Evolutionary conservation across 2,888 invertebrate genomes (phyloP), one percentile per base, ranked within the genome.

Genomic region (Harmothoe impar): DNA sequence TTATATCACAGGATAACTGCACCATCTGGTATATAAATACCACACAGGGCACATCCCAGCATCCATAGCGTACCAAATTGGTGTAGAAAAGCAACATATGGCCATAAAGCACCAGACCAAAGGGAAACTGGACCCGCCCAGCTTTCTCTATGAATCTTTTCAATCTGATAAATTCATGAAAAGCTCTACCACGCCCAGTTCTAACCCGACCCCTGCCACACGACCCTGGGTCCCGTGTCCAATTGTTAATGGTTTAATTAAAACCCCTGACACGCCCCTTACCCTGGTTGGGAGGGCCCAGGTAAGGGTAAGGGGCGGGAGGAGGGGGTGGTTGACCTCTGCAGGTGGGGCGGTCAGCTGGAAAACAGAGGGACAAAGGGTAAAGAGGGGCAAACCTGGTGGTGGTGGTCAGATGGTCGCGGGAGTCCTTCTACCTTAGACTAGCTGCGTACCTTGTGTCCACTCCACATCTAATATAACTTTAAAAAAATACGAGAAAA

Each of bases 171-270:
- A 62, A 62, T n/a, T 20, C 3, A n/a, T 62, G 62, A 62, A 62
- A 62, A 62, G 62, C 20, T 62, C 62, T 5, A n/a, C 62, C 62
- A 62, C 62, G 62, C 62, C 62, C 62, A n/a, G 15, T 62, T n/a
- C 62, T 15, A n/a, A 15, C 62, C 3, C 23, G 3, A 62, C n/a
- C 62, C n/a, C 23, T 62, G 62, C n/a, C 62, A 62, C 20, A n/a
- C 62, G 20, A 62, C 62, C 62, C 62, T n/a, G 23, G 23, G 23
- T 20, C 23, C 3, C 1, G n/a, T 20, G 1, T n/a, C 62, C 62
- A 62, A 62, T 62, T 62, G 62, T 62, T 62, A n/a, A n/a, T 62
- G 62, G n/a, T n/a, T 62, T 62, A 62, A 62, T 62, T 62, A 20
- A 62, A 15, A n/a, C 20, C 62, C 62, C 23, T n/a, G 62, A 62